phyloP scores from a whole-genome alignment of 2,113 vertebrate species.

The Syngnathus floridae region DNA sequence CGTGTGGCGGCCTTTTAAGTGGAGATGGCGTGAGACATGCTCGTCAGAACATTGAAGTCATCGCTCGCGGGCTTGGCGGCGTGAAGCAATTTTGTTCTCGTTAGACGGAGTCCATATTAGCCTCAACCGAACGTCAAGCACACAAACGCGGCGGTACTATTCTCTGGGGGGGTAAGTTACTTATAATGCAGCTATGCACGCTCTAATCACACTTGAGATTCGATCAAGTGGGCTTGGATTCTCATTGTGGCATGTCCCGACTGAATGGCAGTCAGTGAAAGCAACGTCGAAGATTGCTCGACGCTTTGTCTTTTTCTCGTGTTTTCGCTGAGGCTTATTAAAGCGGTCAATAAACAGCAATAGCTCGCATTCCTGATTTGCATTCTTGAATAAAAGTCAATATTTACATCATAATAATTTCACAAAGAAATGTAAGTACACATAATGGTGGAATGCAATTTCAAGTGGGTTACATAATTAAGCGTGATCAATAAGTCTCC shows the following conservation, averaged over 20 bases:
- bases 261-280: conserved; percentile 24
- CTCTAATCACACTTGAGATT: conserved; percentile 37
- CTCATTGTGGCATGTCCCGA: conserved; percentile 1
- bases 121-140: conserved; percentile 50
- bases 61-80: conserved; percentile 52
- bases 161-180: conserved; percentile 47
- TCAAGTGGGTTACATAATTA: not conserved
- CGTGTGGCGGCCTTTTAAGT: conserved; percentile 46
- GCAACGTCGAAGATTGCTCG: conserved; percentile 6
- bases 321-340: not conserved
- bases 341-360: not conserved
- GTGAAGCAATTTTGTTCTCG: conserved; percentile 60
- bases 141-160: conserved; percentile 41
- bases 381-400: conserved; percentile 8
- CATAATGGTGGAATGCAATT: not conserved
- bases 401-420: not conserved
- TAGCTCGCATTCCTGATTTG: not conserved
- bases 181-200: conserved; percentile 48
- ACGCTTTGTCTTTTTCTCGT: not conserved
- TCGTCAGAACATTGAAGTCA: conserved; percentile 63
- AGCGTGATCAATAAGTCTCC: not conserved
- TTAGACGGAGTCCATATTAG: conserved; percentile 61
- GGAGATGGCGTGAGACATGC: conserved; percentile 58
- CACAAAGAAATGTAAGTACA: not conserved
- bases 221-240: conserved; percentile 23